Percentiles rank a stretch among this genome's conserved stretches.
Evolutionary conservation across 2,113 vertebrate species (phyloP).

Genomic region (Lepisosteus osseus): DNA sequence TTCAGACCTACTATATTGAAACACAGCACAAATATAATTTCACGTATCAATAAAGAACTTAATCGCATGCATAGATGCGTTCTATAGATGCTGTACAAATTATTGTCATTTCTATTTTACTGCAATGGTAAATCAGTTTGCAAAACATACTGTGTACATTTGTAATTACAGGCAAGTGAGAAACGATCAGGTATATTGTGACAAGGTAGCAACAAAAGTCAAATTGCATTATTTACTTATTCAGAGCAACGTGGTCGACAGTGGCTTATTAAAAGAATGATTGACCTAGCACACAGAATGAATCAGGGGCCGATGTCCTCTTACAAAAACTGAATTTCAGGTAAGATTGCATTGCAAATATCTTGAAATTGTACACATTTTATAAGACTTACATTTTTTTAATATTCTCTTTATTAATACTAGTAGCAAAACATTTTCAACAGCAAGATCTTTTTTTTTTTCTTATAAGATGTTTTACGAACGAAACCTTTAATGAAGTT

Average conservation of each 20-base stretch:
- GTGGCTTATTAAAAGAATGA: constrained; percentile 33
- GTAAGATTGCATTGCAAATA: constrained; percentile 58
- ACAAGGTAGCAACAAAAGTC: constrained; percentile 40
- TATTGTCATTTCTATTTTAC: constrained; percentile 41
- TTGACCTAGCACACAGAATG: constrained; percentile 28
- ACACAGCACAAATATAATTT: constrained; percentile 81
- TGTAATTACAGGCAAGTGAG: constrained; percentile 55
- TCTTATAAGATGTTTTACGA: constrained; percentile 51
- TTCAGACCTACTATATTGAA: constrained; percentile 77
- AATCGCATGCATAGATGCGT: constrained; percentile 79
- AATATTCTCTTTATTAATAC: constrained; percentile 55
- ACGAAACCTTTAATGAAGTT: constrained; percentile 59
- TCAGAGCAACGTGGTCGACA: constrained; percentile 26
- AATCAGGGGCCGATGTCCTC: constrained; percentile 41
- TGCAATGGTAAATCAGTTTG: constrained; percentile 35
- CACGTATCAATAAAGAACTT: constrained; percentile 79
- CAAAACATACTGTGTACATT: constrained; percentile 49
- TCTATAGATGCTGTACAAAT: constrained; percentile 77
- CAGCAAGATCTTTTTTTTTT: constrained; percentile 46
- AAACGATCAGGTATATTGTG: constrained; percentile 51
- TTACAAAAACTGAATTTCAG: constrained; percentile 52
- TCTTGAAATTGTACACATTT: constrained; percentile 44
- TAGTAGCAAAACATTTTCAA: constrained; percentile 63
- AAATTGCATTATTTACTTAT: constrained; percentile 22
- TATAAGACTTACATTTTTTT: constrained; percentile 42